Percentiles rank a stretch among this genome's conserved stretches.
phyloP scores from a whole-genome alignment of 2,888 invertebrate genomes.

The Lamellibrachia satsuma region DNA sequence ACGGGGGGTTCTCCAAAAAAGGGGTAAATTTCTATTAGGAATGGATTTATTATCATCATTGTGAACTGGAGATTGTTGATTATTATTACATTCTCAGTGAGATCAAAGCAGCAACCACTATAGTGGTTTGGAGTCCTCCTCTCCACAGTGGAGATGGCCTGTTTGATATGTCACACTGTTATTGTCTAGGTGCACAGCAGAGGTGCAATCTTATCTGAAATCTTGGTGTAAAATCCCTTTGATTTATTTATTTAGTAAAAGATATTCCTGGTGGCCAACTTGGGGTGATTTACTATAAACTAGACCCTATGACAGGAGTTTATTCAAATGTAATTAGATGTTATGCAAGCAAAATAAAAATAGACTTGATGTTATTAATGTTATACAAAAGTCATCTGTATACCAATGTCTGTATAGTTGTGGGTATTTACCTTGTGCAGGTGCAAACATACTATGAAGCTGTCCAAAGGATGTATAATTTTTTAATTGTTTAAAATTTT shows the following conservation, averaged over 20 bases:
- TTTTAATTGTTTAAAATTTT: not conserved
- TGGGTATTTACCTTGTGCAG: not conserved
- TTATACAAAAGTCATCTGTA: not conserved
- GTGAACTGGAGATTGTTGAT: not conserved
- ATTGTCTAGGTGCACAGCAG: not conserved
- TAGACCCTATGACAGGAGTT: not conserved
- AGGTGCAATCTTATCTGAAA: not conserved
- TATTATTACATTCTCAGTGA: not conserved
- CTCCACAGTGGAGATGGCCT: not conserved
- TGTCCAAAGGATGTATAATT: not conserved
- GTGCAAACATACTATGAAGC: not conserved
- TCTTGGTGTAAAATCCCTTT: constrained; percentile 7
- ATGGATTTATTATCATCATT: not conserved
- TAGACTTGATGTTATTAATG: not conserved
- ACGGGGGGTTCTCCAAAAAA: not conserved
- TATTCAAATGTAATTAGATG: not conserved
- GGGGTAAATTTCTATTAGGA: not conserved
- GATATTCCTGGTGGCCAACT: not conserved
- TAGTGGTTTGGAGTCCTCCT: not conserved
- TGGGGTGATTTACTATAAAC: not conserved
- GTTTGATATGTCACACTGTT: not conserved
- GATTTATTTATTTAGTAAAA: not conserved
- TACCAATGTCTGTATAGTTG: not conserved
- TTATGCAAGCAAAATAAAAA: not conserved
- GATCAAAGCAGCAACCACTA: not conserved